Evolutionary conservation across 2,888 invertebrate genomes (phyloP), one percentile per base, ranked within the genome.

Genomic region (Latheticus oryzae): DNA sequence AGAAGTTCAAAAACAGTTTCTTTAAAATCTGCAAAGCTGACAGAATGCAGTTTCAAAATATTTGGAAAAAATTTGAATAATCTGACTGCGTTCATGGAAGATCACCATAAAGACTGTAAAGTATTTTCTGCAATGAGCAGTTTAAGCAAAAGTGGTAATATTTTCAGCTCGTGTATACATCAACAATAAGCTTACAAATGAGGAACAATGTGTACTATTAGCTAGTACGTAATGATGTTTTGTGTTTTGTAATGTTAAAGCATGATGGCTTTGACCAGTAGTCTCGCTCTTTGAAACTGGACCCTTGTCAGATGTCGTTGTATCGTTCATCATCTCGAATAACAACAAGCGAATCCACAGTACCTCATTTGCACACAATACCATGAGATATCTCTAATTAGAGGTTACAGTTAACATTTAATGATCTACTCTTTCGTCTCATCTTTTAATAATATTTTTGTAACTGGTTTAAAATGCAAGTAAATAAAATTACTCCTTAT

Each of bases 281-380:
- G 58, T 35, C 42, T 32, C 11, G 35, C 38, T 51, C 51, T 57
- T 42, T 57, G 33, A 57, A 51, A 57, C 35, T 56, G 40, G 60
- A 61, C 61, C 62, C 62, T 62, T 54, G 61, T 62, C 59, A 62
- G 57, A 50, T 48, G 62, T 48, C 59, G 59, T 30, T 53, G 60
- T 56, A 60, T 65, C 64, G 65, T 67, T 43, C 56, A 62, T 67
- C 67, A 67, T 67, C 62, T 64, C 57, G 55, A 51, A 63, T 54
- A 42, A 62, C 65, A 61, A 48, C 57, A 58, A 60, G 62, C 60
- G 62, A 61, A 62, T 52, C 55, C 37, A 42, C 48, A 51, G 64
- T 57, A 62, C 67, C 66, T 70, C 71, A 72, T 73, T 73, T 73
- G 69, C 73, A 73, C 73, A 73, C 73, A 73, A 73, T 72, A 64